Percentiles rank a stretch among this genome's conserved stretches.
Evolutionary conservation across 2,888 invertebrate genomes (phyloP).

Genomic region (Pristionchus japonicus): DNA sequence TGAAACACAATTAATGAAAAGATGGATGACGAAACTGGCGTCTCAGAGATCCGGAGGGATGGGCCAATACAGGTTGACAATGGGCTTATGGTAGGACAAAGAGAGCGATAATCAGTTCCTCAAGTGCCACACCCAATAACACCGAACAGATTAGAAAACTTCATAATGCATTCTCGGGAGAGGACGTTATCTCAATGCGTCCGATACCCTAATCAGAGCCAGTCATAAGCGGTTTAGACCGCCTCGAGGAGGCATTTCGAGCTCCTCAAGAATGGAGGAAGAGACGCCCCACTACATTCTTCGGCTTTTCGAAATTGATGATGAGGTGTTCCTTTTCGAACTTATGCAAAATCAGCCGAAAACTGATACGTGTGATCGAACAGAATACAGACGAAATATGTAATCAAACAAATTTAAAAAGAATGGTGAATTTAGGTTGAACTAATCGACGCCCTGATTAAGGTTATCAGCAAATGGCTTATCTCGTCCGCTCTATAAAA

Average conservation of each 20-base stretch:
- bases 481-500: neutral
- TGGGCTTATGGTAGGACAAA: neutral
- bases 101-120: neutral
- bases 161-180: neutral
- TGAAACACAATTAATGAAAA: neutral
- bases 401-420: neutral
- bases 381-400: neutral
- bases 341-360: neutral
- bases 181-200: neutral
- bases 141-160: neutral
- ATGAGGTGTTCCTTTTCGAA: neutral
- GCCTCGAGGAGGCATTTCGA: neutral
- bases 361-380: no score
- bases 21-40: neutral
- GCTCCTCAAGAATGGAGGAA: neutral
- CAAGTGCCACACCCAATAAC: neutral
- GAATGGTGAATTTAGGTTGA: neutral
- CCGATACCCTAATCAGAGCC: neutral
- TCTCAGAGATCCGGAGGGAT: neutral
- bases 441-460: neutral
- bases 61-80: neutral
- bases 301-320: neutral
- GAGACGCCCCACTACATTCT: neutral
- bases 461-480: neutral
- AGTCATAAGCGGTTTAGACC: slow-evolving; percentile 4